Percentiles rank a stretch among this genome's conserved stretches.
These are phyloP conservation scores for Zygaena filipendulae DNA, from an alignment of 2,888 invertebrate genomes.

Conservation along the genomic window DNA sequence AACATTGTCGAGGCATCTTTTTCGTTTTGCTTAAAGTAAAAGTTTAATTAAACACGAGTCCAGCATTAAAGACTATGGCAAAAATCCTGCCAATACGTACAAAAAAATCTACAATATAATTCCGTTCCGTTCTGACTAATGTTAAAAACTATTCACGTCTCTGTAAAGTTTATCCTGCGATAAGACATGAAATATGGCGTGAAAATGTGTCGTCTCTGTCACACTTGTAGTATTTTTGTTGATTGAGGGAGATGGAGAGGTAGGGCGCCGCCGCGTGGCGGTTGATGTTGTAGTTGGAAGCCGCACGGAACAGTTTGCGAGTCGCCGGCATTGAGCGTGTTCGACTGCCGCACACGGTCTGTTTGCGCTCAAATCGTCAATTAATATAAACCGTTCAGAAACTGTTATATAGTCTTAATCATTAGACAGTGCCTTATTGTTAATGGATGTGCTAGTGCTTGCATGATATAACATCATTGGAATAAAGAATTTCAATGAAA, in stretches of 20 bases:
- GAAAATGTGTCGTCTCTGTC: slow-evolving; percentile 39
- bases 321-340: slow-evolving; percentile 62
- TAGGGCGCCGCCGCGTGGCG: slow-evolving; percentile 57
- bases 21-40: too few relatives aligned
- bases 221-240: slow-evolving; percentile 27
- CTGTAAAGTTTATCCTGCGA: slow-evolving; percentile 59
- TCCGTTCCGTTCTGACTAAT: slow-evolving; percentile 55
- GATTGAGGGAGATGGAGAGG: slow-evolving; percentile 55
- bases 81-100: slow-evolving; percentile 58
- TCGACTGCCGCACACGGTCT: slow-evolving; percentile 49
- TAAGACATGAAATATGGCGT: slow-evolving; percentile 42
- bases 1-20: too few relatives aligned
- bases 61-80: too few relatives aligned
- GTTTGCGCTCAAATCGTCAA: slow-evolving; percentile 54
- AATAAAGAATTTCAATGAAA: slow-evolving; percentile 33
- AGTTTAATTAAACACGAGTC: too few relatives aligned
- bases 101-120: slow-evolving; percentile 47
- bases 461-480: slow-evolving; percentile 46
- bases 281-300: slow-evolving; percentile 54
- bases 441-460: slow-evolving; percentile 59
- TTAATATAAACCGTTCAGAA: slow-evolving; percentile 39
- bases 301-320: slow-evolving; percentile 62
- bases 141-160: slow-evolving; percentile 57
- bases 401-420: slow-evolving; percentile 39
- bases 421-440: slow-evolving; percentile 56